These are phyloP conservation scores for Lasius fuliginosus DNA, from an alignment of 2,888 invertebrate genomes.

Conservation along the genomic window DNA sequence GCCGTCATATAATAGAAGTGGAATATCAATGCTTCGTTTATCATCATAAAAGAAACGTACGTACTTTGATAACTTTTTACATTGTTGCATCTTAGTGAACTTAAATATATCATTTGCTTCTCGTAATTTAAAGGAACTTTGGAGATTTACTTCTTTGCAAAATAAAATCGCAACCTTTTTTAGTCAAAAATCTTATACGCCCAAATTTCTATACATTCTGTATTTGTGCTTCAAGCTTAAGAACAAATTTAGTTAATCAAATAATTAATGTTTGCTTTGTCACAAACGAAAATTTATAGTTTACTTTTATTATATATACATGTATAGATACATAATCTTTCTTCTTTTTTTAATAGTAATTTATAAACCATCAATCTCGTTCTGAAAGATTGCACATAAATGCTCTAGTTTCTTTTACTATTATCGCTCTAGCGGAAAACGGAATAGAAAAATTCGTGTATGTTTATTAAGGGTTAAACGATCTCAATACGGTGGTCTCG, in stretches of 20 bases:
- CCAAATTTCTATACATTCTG: not conserved
- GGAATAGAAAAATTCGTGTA: constrained; percentile 3
- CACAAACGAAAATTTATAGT: not conserved
- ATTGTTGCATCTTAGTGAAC: not conserved
- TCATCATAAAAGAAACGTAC: not conserved
- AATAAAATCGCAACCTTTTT: not conserved
- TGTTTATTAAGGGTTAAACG: constrained; percentile 16
- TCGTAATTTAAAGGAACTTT: not conserved
- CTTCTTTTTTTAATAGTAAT: not conserved
- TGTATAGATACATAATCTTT: not conserved
- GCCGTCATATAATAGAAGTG: not conserved
- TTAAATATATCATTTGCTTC: not conserved
- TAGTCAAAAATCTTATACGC: not conserved
- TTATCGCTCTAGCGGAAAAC: not conserved
- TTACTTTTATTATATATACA: not conserved
- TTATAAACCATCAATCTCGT: not conserved
- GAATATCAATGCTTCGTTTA: not conserved
- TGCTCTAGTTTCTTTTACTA: not conserved
- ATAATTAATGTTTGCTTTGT: not conserved
- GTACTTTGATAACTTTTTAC: not conserved
- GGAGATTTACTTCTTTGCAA: not conserved
- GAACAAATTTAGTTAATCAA: not conserved
- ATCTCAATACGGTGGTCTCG: constrained; percentile 7
- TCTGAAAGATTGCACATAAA: not conserved
- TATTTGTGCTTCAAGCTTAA: not conserved